These are phyloP conservation scores for Intellagama lesueurii DNA, from an alignment of 2,797 vertebrate genomes.

Conservation along the genomic window DNA sequence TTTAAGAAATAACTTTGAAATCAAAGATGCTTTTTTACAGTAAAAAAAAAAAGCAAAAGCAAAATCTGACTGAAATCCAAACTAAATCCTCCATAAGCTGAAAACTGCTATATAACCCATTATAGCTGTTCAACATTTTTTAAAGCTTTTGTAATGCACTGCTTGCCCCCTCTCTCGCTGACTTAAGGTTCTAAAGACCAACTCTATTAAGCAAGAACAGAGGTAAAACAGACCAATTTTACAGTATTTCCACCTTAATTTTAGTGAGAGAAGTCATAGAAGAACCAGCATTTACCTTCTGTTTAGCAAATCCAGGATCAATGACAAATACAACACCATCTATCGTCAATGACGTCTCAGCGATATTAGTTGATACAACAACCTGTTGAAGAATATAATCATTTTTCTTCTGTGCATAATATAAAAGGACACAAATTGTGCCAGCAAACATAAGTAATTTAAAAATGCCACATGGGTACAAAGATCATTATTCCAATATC, in stretches of 20 bases:
- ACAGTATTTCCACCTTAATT: conserved; percentile 10
- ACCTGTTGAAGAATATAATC: conserved; percentile 81
- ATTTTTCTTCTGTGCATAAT: neutral
- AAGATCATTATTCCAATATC: conserved; percentile 54
- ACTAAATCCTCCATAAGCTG: neutral
- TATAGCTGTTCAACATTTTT: neutral
- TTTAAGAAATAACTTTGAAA: neutral
- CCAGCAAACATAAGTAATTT: neutral
- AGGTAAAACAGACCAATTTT: conserved; percentile 10
- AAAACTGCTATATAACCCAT: neutral
- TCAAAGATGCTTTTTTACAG: neutral
- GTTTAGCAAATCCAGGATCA: conserved; percentile 98
- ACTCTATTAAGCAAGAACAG: neutral
- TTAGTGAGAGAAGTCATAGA: neutral
- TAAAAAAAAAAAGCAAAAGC: too few relatives aligned
- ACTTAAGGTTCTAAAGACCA: neutral
- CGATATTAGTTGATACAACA: conserved; percentile 98
- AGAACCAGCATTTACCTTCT: conserved; percentile 85
- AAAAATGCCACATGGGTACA: neutral
- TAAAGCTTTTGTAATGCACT: neutral
- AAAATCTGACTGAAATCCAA: neutral
- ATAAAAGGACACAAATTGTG: neutral
- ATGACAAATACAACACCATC: conserved; percentile 98
- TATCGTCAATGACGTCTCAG: conserved; percentile 97
- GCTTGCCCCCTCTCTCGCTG: neutral